A percentile compares a stretch with the other conserved stretches of the same genome.
Conservation (phyloP, 2,113 vertebrate species). For the Oreochromis aureus region DNA sequence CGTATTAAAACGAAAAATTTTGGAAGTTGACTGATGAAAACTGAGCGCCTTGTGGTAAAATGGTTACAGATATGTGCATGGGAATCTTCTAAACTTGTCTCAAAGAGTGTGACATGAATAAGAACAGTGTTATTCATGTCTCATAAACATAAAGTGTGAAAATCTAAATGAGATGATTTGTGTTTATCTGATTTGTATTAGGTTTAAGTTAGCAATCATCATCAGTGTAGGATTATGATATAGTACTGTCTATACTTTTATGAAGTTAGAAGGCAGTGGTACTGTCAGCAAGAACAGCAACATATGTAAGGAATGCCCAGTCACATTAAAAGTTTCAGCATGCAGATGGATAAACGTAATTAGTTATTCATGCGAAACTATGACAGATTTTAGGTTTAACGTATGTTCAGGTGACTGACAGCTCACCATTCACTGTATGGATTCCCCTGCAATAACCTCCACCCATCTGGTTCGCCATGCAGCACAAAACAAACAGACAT, state of each 20-base stretch:
- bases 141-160: not conserved
- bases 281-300: not conserved
- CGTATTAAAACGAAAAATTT: not conserved
- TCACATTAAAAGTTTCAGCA: not conserved
- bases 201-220: not conserved
- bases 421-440: not conserved
- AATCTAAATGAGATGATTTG: not conserved
- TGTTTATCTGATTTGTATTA: not conserved
- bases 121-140: not conserved
- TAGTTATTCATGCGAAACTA: not conserved
- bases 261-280: not conserved
- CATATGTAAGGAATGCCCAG: not conserved
- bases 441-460: not conserved
- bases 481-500: conserved; percentile 14
- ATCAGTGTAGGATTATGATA: not conserved
- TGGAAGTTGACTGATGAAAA: not conserved
- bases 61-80: not conserved
- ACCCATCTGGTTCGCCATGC: conserved; percentile 15
- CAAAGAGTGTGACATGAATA: not conserved
- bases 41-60: not conserved
- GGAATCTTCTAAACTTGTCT: not conserved
- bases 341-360: not conserved
- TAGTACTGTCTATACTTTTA: not conserved
- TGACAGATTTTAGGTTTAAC: not conserved
- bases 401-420: conserved; percentile 28